Evolutionary conservation across 2,113 vertebrate genomes (phyloP), one percentile per base, ranked within the genome.

Genomic region (Microcebus griseorufus): DNA sequence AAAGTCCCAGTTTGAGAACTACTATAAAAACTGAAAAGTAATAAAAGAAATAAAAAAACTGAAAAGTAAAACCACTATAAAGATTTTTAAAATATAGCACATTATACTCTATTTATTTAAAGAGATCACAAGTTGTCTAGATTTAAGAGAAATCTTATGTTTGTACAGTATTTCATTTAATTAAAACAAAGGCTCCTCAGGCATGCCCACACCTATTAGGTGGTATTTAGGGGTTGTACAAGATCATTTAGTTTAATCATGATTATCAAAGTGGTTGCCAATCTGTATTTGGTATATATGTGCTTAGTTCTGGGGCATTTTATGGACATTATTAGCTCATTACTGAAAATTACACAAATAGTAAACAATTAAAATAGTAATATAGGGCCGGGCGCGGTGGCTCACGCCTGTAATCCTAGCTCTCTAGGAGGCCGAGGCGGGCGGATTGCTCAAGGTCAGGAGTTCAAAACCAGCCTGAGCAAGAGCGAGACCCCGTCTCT

Each of bases 91-190:
- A 88, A 58, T 51, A 39, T 2, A 93, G 20, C 45, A 48, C 10
- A 48, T 51, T 83, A 55, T 69, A 51, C 48, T 82, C 65, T 85
- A 73, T 27, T n/a, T 67, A 67, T 32, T 51, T 58, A 65, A 90
- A 83, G 78, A 93, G 39, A 90, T 45, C 79, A 93, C 42, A 90
- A 64, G 29, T 70, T 75, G 27, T 34, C 34, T 90, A 86, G 48
- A 79, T 79, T 84, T 96, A 64, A 89, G 23, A 96, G 80, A 90
- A 83, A 93, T 73, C 11, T 90, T 73, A 65, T 8, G 32, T 73
- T 84, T 37, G n/a, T n/a, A 14, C 39, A 16, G 60, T 73, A 45
- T 90, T 79, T 53, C 45, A 39, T 39, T 72, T 70, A 78, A 32
- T 73, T 80, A 90, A 2, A 88, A 60, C 42, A 84, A 80, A 79